A percentile compares a stretch with the other conserved stretches of the same genome.
phyloP scores from a whole-genome alignment of 1,140 invertebrate genomes.

The Centruroides sculpturatus region DNA sequence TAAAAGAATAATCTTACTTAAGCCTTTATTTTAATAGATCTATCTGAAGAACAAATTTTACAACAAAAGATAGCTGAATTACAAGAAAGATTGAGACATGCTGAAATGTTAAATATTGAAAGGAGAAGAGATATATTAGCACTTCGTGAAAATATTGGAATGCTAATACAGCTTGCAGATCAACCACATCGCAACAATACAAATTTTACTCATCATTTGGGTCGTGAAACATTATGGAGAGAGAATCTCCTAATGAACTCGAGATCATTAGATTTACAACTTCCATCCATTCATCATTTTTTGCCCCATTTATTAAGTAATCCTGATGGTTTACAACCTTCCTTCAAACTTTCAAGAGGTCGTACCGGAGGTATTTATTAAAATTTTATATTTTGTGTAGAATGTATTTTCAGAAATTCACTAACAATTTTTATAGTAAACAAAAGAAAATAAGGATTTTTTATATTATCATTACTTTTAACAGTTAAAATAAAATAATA shows the following conservation, averaged over 20 bases:
- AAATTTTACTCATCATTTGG: slow-evolving; percentile 8
- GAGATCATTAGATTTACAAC: slow-evolving; percentile 21
- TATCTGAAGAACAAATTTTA: slow-evolving; percentile 45
- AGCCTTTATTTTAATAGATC: slow-evolving; percentile 19
- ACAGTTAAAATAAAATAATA: no score
- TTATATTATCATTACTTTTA: no score
- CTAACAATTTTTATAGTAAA: no score
- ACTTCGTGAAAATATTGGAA: slow-evolving; percentile 40
- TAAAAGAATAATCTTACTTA: background rate
- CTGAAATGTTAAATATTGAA: slow-evolving; percentile 52
- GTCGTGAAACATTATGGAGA: slow-evolving; percentile 11
- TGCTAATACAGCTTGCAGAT: slow-evolving; percentile 7
- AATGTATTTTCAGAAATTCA: no score
- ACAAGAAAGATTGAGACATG: slow-evolving; percentile 49
- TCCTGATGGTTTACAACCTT: slow-evolving; percentile 57
- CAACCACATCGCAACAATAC: background rate
- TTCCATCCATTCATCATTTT: slow-evolving; percentile 70
- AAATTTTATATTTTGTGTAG: no score
- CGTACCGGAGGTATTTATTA: slow-evolving; percentile 41
- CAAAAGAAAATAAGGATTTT: no score
- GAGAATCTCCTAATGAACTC: slow-evolving; percentile 23
- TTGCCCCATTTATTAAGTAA: slow-evolving; percentile 66
- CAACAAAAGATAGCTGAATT: slow-evolving; percentile 51
- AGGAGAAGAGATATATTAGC: slow-evolving; percentile 51
- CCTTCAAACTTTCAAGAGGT: slow-evolving; percentile 56